Base-by-base conservation (phyloP, 1,140 invertebrate genomes). In the Trypoxylus dichotomus region DNA sequence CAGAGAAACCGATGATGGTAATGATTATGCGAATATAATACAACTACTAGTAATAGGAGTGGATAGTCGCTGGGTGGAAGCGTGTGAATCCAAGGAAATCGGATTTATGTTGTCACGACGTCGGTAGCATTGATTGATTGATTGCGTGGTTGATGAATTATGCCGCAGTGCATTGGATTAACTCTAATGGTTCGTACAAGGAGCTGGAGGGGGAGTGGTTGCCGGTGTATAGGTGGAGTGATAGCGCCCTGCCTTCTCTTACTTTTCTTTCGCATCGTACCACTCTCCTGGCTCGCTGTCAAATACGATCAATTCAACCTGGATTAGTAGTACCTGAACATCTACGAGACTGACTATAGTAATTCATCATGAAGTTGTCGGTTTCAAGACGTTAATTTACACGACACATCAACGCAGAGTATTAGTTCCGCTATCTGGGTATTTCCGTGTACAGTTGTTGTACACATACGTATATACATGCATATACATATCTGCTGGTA, bases 101-200 rank as follows among this genome's bases (percentile, higher is more conserved):
- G 80, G 80, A 81, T 80, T 81, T 80, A 76, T 74, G 78, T 76
- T 79, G 80, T 81, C 80, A 78, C 29, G 71, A 25, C 63, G 76
- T 29, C 37, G 37, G 60, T 19, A 77, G 80, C 80, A 79, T 79
- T 81, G 80, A 81, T 81, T 81, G 80, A 81, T 81, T 79, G 80
- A 81, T 81, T 80, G 79, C 79, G 76, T 72, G 76, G 78, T 80
- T 80, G 80, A 81, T 80, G 79, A 80, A 81, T 81, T 81, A 81
- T 81, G 79, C 79, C 79, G 80, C 76, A 74, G 80, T 77, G 80
- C 73, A 81, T 81, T 78, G 80, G 77, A 78, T 80, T 79, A 78
- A 68, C 76, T 60, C 79, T 80, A 80, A 80, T 80, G 79, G 79
- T 79, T 77, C 78, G 74, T 68, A 68, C 27, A 68, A 68, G 60